Evolutionary conservation across 92 coral and sea anemone genomes (phyloP).

Genomic region (Porites divaricata): DNA sequence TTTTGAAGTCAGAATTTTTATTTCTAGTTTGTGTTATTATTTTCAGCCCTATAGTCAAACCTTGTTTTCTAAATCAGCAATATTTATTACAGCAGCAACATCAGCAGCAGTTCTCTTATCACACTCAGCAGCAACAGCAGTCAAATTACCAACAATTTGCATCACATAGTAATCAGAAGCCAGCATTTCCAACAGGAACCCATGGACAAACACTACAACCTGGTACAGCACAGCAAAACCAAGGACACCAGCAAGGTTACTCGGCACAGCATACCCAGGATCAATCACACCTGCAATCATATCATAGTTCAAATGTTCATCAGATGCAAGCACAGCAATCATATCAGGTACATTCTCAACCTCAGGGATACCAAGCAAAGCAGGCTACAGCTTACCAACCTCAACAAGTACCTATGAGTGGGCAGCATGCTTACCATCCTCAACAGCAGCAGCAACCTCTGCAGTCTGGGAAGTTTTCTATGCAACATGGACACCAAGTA

Average conservation of each 20-base stretch:
- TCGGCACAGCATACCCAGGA: slow-evolving; percentile 46
- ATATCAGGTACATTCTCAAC: slow-evolving; percentile 43
- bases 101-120: slow-evolving; percentile 38
- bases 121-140: slow-evolving; percentile 40
- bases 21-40: no score
- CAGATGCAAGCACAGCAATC: slow-evolving; percentile 27
- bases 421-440: slow-evolving; percentile 59
- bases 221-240: slow-evolving; percentile 41
- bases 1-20: no score
- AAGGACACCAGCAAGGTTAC: slow-evolving; percentile 37
- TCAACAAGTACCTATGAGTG: slow-evolving; percentile 42
- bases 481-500: slow-evolving; percentile 23
- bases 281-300: slow-evolving; percentile 29
- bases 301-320: slow-evolving; percentile 19
- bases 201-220: slow-evolving; percentile 39
- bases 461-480: slow-evolving; percentile 20
- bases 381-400: slow-evolving; percentile 68
- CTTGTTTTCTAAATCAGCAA: slow-evolving; percentile 20
- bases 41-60: background rate
- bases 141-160: slow-evolving; percentile 44
- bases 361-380: slow-evolving; percentile 60
- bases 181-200: slow-evolving; percentile 7
- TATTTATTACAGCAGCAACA: slow-evolving; percentile 23
- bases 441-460: slow-evolving; percentile 52
- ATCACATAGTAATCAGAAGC: slow-evolving; percentile 35